These are phyloP conservation scores for Cirrhinus molitorella DNA, from an alignment of 2,797 vertebrate species.

Conservation along the genomic window DNA sequence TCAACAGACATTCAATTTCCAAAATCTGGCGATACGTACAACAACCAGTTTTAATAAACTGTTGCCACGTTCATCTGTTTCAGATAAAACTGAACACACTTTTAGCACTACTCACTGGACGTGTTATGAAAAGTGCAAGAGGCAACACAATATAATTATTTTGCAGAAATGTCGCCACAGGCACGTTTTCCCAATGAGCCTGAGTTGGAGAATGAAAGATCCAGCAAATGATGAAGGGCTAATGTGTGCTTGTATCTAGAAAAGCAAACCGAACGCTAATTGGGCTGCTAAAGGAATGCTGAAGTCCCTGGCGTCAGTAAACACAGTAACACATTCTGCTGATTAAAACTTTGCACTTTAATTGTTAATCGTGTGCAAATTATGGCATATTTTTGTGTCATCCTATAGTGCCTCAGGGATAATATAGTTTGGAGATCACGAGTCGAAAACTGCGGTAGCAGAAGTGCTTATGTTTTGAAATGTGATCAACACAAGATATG, in stretches of 20 bases:
- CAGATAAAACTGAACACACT: not conserved
- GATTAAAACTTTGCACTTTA: conserved; percentile 64
- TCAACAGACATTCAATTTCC: not conserved
- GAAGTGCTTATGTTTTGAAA: not conserved
- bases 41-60: not conserved
- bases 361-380: conserved; percentile 69
- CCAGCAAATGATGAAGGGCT: not conserved
- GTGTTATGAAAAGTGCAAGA: not conserved
- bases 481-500: conserved; percentile 1
- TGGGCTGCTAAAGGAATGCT: not conserved
- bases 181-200: not conserved
- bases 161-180: not conserved
- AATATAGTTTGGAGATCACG: not conserved
- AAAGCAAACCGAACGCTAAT: conserved; percentile 2
- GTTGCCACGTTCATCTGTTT: not conserved
- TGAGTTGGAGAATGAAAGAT: not conserved
- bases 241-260: not conserved
- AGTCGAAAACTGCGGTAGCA: conserved; percentile 11
- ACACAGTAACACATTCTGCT: not conserved
- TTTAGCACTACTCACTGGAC: not conserved
- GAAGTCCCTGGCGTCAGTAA: not conserved
- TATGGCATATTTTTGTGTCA: conserved; percentile 48
- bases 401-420: not conserved
- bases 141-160: not conserved
- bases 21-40: not conserved